Conservation (phyloP, 2,888 invertebrate species). For the Cerastoderma edule region DNA sequence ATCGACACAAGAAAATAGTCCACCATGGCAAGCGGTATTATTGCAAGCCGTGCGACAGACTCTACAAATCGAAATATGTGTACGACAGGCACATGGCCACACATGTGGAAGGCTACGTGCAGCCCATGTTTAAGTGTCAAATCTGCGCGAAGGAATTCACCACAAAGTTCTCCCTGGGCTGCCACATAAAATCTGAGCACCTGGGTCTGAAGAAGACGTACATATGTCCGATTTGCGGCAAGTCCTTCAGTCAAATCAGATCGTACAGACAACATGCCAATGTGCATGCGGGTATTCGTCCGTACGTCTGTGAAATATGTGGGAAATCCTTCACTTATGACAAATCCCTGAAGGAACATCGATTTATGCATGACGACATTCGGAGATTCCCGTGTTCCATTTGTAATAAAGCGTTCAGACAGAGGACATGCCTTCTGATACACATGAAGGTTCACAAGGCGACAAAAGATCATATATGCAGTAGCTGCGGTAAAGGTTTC, state of each 20-base stretch:
- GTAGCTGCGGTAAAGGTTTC: constrained; percentile 83
- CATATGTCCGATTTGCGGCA: constrained; percentile 76
- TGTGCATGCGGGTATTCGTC: constrained; percentile 75
- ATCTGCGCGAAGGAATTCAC: constrained; percentile 73
- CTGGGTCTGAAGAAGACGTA: constrained; percentile 71
- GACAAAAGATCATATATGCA: constrained; percentile 82
- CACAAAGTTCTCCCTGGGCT: constrained; percentile 73
- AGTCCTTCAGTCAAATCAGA: constrained; percentile 75
- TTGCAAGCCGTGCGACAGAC: constrained; percentile 73
- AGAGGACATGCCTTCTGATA: constrained; percentile 83
- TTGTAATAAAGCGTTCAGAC: constrained; percentile 82
- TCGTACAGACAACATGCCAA: constrained; percentile 76
- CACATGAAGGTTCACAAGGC: constrained; percentile 83
- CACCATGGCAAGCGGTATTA: constrained; percentile 61
- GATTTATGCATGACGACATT: constrained; percentile 80
- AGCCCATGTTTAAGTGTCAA: constrained; percentile 72
- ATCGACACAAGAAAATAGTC: constrained; percentile 69
- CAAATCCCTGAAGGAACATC: constrained; percentile 78
- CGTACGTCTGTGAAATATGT: constrained; percentile 78
- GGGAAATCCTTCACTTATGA: constrained; percentile 75
- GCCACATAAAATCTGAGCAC: constrained; percentile 76
- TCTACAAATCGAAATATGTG: constrained; percentile 72
- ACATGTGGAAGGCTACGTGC: constrained; percentile 70
- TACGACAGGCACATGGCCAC: constrained; percentile 68
- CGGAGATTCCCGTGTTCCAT: constrained; percentile 81